phyloP scores from a whole-genome alignment of 1,140 invertebrate species.

The Calephelis virginiensis region DNA sequence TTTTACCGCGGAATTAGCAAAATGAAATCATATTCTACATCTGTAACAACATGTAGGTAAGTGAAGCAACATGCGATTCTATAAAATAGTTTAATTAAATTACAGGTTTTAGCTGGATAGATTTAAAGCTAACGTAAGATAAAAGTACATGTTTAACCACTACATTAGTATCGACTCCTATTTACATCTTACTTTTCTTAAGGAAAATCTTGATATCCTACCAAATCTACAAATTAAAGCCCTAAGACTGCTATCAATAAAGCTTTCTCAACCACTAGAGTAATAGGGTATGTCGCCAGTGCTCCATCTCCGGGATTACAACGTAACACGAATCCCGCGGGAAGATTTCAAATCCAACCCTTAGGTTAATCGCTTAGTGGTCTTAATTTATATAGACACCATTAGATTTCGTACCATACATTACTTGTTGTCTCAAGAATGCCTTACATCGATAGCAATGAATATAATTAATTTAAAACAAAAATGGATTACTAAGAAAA shows the following conservation, averaged over 20 bases:
- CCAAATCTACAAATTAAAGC: slow-evolving; percentile 10
- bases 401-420: slow-evolving; percentile 3
- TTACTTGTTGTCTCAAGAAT: neutral
- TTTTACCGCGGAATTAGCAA: too few species aligned
- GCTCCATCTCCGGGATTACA: slow-evolving; percentile 62
- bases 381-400: slow-evolving; percentile 22
- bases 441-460: neutral
- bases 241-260: slow-evolving; percentile 57
- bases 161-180: too few species aligned
- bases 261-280: slow-evolving; percentile 43
- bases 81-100: neutral
- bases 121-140: neutral
- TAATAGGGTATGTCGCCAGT: slow-evolving; percentile 46
- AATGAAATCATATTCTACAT: too few species aligned
- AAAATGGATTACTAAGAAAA: too few species aligned
- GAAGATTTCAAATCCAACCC: slow-evolving; percentile 63
- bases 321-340: slow-evolving; percentile 53
- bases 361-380: slow-evolving; percentile 49
- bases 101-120: neutral
- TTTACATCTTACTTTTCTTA: neutral
- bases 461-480: too few species aligned
- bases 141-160: too few species aligned
- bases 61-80: too few species aligned
- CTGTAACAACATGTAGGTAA: too few species aligned
- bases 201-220: neutral